A percentile compares a stretch with the other conserved stretches of the same genome.
Evolutionary conservation across 2,797 vertebrate genomes (phyloP).

Genomic region (Anolis apletophallus): DNA sequence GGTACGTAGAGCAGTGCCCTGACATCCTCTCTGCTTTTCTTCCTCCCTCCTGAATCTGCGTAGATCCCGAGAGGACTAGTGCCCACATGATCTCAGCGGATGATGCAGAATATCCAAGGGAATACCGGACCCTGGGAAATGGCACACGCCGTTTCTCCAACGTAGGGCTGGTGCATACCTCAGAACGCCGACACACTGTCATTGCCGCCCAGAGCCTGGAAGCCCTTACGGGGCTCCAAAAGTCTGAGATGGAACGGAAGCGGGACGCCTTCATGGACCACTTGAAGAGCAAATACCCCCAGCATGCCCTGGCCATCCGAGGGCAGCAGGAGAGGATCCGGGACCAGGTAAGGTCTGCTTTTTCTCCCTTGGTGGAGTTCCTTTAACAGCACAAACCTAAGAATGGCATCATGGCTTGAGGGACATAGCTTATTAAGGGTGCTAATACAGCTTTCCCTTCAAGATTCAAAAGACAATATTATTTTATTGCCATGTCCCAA

Average conservation of each 20-base stretch:
- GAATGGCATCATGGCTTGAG: neutral
- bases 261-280: conserved; percentile 98
- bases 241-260: conserved; percentile 95
- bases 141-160: conserved; percentile 97
- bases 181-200: conserved; percentile 95
- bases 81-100: conserved; percentile 98
- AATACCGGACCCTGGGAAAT: conserved; percentile 92
- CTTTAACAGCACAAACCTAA: neutral
- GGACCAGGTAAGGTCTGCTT: conserved; percentile 85
- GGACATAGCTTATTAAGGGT: neutral
- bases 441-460: no score
- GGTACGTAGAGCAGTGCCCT: conserved; percentile 3
- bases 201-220: conserved; percentile 97
- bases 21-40: conserved; percentile 31
- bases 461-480: no score
- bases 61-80: conserved; percentile 94
- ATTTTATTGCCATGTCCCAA: no score
- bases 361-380: accelerated
- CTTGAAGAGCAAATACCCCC: conserved; percentile 98
- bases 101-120: conserved; percentile 95
- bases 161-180: conserved; percentile 97
- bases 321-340: conserved; percentile 87
- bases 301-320: conserved; percentile 89
- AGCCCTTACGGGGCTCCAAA: conserved; percentile 95
- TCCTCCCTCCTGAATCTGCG: conserved; percentile 49